phyloP scores from a whole-genome alignment of 1,140 invertebrate species.

The Galendromus occidentalis region DNA sequence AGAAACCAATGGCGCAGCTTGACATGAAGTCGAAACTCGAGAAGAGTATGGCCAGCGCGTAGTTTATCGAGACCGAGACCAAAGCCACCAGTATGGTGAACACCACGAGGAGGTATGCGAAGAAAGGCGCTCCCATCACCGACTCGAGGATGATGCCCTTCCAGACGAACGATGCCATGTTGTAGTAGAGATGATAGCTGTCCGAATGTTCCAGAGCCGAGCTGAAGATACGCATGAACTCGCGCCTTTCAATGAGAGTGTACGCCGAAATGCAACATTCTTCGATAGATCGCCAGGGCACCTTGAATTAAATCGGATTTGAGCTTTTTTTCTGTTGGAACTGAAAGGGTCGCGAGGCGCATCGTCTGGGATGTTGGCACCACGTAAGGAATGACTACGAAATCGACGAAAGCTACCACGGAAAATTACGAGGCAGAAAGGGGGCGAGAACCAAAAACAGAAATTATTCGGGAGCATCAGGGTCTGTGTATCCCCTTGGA shows the following conservation, averaged over 20 bases:
- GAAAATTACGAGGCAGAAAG: too few relatives aligned
- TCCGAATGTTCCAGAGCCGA: slow-evolving; percentile 44
- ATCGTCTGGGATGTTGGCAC: too few relatives aligned
- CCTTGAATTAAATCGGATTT: slow-evolving; percentile 16
- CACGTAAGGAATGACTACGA: too few relatives aligned
- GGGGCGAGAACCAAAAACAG: too few relatives aligned
- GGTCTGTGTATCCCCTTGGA: too few relatives aligned
- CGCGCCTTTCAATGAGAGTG: slow-evolving; percentile 32
- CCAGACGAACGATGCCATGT: slow-evolving; percentile 45
- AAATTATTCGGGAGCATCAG: too few relatives aligned
- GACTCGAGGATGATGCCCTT: slow-evolving; percentile 41
- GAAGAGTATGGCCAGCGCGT: slow-evolving; percentile 21
- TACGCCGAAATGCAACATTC: slow-evolving; percentile 40
- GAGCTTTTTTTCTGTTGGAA: too few relatives aligned
- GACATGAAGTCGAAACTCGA: slow-evolving; percentile 27
- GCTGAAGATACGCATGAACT: slow-evolving; percentile 39
- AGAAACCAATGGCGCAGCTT: slow-evolving; percentile 46
- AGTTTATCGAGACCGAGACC: slow-evolving; percentile 33
- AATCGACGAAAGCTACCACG: too few relatives aligned
- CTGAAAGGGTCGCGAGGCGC: too few relatives aligned
- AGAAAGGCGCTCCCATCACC: slow-evolving; percentile 37
- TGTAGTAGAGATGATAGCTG: slow-evolving; percentile 52
- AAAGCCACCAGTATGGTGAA: slow-evolving; percentile 36
- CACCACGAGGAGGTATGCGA: slow-evolving; percentile 34
- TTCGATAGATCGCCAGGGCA: slow-evolving; percentile 33